These are phyloP conservation scores for Phymastichus coffea DNA, from an alignment of 1,140 invertebrate genomes.

Conservation along the genomic window DNA sequence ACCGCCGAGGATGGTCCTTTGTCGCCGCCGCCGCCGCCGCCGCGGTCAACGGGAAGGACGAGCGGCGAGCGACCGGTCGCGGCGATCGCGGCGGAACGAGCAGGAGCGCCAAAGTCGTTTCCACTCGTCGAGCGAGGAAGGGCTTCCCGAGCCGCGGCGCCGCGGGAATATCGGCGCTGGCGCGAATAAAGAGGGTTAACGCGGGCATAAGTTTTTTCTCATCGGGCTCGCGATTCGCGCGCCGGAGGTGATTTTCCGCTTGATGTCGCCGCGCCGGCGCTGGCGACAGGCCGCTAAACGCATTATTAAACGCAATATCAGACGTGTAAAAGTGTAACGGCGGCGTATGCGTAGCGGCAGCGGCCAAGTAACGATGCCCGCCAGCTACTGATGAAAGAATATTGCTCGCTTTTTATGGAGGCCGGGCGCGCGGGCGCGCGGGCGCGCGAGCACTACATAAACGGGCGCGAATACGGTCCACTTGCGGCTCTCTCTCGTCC, in stretches of 20 bases:
- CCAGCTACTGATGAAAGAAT: slow-evolving; percentile 49
- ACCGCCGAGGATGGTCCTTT: no score
- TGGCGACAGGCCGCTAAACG: background rate
- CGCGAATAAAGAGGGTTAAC: no score
- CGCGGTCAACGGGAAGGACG: background rate
- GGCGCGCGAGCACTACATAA: slow-evolving; percentile 43
- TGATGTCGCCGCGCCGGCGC: background rate
- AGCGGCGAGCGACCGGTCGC: background rate
- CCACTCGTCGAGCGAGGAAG: no score
- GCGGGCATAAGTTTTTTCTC: no score
- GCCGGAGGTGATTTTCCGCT: slow-evolving; percentile 20
- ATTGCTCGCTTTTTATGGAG: slow-evolving; percentile 47
- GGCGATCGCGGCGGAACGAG: background rate
- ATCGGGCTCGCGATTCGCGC: background rate
- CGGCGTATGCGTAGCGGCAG: slow-evolving; percentile 38
- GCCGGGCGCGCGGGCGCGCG: no score
- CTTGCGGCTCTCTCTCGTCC: background rate
- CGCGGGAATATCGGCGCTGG: no score
- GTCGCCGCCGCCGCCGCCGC: background rate
- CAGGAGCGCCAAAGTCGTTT: background rate
- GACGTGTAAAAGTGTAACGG: slow-evolving; percentile 49
- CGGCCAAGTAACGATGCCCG: slow-evolving; percentile 48
- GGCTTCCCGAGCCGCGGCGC: no score
- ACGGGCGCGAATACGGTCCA: slow-evolving; percentile 28
- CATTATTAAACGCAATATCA: slow-evolving; percentile 49